Percentiles rank a stretch among this genome's conserved stretches.
Evolutionary conservation across 2,888 invertebrate genomes (phyloP).

Genomic region (Phrixothrix hirtus): DNA sequence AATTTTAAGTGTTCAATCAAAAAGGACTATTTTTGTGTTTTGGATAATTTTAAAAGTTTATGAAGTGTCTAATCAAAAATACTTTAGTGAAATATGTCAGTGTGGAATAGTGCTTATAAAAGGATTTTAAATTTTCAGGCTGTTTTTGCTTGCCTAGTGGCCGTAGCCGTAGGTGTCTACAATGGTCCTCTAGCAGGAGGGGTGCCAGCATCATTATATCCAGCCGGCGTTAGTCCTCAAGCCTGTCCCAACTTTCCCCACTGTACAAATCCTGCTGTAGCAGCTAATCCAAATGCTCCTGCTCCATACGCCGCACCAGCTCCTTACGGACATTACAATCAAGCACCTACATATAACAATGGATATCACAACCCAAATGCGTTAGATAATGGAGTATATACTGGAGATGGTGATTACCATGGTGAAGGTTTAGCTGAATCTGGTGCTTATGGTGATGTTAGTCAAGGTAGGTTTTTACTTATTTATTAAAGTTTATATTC

Average conservation of each 20-base stretch:
- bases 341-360: conserved; percentile 20
- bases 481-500: no score
- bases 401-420: conserved; percentile 54
- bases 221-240: conserved; percentile 55
- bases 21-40: no score
- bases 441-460: conserved; percentile 48
- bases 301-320: conserved; percentile 36
- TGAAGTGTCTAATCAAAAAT: no score
- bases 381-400: conserved; percentile 50
- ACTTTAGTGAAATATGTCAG: no score
- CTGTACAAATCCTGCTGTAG: conserved; percentile 53
- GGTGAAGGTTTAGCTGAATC: conserved; percentile 56
- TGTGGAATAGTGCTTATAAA: no score
- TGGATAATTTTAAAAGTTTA: no score
- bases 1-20: no score
- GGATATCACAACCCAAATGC: conserved; percentile 44
- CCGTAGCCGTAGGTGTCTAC: conserved; percentile 48
- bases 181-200: conserved; percentile 55
- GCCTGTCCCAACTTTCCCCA: conserved; percentile 55
- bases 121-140: conserved; percentile 43
- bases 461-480: conserved; percentile 37
- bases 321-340: conserved; percentile 29
- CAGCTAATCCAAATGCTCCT: conserved; percentile 45
- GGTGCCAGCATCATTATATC: conserved; percentile 50
- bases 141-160: conserved; percentile 50